Conservation (phyloP, 2,797 vertebrate genomes). For the Babyrousa celebensis region DNA sequence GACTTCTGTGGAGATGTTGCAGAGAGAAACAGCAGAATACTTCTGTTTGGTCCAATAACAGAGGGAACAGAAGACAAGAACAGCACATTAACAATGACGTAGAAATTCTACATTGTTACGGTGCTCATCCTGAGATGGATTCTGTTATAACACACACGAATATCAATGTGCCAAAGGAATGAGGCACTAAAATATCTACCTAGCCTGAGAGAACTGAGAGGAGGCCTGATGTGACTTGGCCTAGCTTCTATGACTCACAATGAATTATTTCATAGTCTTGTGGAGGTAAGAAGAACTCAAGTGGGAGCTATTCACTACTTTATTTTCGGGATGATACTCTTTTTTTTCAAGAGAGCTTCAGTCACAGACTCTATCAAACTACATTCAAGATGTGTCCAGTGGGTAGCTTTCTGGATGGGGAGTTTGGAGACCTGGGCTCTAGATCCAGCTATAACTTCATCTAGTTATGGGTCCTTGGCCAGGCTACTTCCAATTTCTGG, state of each 20-base stretch:
- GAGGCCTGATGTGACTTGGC: neutral
- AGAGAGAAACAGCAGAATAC: constrained; percentile 98
- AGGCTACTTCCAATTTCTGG: neutral
- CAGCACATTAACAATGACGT: constrained; percentile 86
- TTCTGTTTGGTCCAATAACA: constrained; percentile 94
- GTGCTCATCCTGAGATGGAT: neutral
- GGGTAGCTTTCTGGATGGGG: neutral
- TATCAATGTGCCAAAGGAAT: neutral
- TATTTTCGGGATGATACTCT: neutral
- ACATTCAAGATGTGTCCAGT: neutral
- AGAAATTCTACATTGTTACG: neutral
- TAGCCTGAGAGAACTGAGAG: neutral
- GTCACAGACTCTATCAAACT: neutral
- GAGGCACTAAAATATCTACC: neutral
- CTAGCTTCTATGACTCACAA: neutral
- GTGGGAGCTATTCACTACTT: neutral
- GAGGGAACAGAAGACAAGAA: constrained; percentile 90
- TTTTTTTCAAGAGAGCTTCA: neutral
- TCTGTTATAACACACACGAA: neutral
- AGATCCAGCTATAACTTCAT: neutral
- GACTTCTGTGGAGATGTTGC: constrained; percentile 99
- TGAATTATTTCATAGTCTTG: neutral
- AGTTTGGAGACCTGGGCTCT: neutral
- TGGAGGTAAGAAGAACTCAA: neutral
- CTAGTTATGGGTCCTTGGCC: neutral